Conservation (phyloP, 2,888 invertebrate genomes). For the Venustoraphidia nigricollis region DNA sequence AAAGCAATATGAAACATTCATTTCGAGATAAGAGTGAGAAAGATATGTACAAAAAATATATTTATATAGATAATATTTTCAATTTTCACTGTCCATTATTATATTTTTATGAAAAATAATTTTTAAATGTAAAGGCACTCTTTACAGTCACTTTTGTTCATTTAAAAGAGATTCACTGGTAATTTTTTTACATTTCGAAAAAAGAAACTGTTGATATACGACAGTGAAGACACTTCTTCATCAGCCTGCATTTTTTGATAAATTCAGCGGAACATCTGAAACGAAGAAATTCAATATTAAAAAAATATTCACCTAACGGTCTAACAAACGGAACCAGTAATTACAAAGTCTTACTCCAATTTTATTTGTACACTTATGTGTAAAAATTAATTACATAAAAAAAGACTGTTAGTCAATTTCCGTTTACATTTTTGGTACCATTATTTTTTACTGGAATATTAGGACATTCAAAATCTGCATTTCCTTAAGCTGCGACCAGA, state of each 20-base stretch:
- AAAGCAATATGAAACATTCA: conserved; percentile 6
- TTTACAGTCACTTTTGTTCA: conserved; percentile 1
- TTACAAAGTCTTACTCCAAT: no score
- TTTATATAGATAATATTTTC: neutral
- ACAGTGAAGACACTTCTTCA: conserved; percentile 10
- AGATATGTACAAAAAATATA: conserved; percentile 7
- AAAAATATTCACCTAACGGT: no score
- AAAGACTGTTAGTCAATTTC: no score
- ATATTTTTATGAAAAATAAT: conserved; percentile 3
- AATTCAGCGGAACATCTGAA: conserved; percentile 79
- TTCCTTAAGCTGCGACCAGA: no score
- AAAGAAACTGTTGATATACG: no score
- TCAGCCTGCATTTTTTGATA: conserved; percentile 68
- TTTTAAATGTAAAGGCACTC: conserved; percentile 5
- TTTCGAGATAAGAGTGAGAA: neutral
- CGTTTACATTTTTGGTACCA: no score
- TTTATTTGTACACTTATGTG: no score
- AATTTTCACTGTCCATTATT: conserved; percentile 3
- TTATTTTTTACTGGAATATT: no score
- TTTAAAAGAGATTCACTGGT: neutral
- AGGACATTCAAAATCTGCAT: no score
- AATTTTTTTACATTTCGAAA: no score
- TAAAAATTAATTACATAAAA: no score
- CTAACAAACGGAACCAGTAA: no score
- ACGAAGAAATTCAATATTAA: conserved; percentile 19